Conservation (phyloP, 1,140 invertebrate genomes). For the Drosophila paulistorum region DNA sequence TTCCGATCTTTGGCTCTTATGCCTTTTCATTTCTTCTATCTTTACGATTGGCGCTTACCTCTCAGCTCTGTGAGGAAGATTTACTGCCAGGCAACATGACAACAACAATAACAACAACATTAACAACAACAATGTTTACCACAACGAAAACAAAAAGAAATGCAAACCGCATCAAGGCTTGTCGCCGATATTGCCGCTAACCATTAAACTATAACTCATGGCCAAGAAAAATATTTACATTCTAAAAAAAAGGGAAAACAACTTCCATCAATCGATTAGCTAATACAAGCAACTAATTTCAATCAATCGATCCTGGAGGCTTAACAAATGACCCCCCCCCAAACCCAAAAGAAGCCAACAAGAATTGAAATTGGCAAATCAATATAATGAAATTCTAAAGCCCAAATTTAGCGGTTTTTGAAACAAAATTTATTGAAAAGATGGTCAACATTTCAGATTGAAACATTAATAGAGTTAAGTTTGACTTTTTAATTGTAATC, state of each 20-base stretch:
- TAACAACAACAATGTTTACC: constrained; percentile 1
- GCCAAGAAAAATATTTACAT: not conserved
- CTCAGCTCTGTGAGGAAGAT: constrained; percentile 56
- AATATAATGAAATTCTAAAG: too few species aligned
- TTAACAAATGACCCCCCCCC: too few species aligned
- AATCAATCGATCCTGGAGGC: not conserved
- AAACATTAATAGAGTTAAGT: too few species aligned
- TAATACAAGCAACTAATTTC: not conserved
- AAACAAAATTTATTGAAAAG: too few species aligned
- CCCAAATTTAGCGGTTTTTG: too few species aligned
- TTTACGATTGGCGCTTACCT: constrained; percentile 22
- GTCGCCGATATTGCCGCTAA: not conserved
- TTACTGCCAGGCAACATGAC: constrained; percentile 43
- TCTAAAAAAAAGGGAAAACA: not conserved
- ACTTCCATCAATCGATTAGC: not conserved
- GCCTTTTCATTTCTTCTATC: not conserved
- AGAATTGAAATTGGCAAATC: too few species aligned
- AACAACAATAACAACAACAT: constrained; percentile 27
- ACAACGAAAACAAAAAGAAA: not conserved
- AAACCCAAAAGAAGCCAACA: too few species aligned
- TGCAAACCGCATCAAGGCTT: not conserved
- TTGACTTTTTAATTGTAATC: too few species aligned
- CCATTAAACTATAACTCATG: constrained; percentile 8
- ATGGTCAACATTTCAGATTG: too few species aligned
- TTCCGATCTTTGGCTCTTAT: constrained; percentile 21